Percentiles rank a stretch among this genome's conserved stretches.
phyloP scores from a whole-genome alignment of 2,113 vertebrate species.

The Hemibagrus wyckioides region DNA sequence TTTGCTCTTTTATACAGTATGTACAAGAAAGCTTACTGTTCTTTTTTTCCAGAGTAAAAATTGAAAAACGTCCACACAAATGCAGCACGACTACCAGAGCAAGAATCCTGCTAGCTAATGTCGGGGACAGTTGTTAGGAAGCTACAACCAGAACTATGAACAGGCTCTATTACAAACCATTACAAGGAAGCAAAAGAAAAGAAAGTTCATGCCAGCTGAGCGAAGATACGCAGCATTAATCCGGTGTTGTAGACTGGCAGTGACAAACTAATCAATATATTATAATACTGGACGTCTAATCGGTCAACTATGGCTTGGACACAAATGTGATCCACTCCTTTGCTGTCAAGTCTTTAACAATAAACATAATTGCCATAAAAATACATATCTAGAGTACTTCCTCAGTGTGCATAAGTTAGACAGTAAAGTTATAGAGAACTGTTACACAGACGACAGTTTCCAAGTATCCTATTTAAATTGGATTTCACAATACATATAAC shows the following conservation, averaged over 20 bases:
- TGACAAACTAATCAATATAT: conserved; percentile 15
- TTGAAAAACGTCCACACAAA: conserved; percentile 22
- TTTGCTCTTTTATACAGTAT: conserved; percentile 57
- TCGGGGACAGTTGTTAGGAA: not conserved
- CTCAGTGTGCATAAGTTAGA: conserved; percentile 45
- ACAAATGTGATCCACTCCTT: not conserved
- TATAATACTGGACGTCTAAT: not conserved
- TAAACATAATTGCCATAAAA: not conserved
- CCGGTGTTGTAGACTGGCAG: conserved; percentile 44
- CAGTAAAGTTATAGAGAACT: conserved; percentile 61
- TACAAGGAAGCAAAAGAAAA: not conserved
- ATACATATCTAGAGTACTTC: conserved; percentile 21
- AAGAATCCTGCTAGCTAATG: not conserved
- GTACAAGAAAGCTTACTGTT: conserved; percentile 61
- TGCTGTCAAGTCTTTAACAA: not conserved
- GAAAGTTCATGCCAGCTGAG: not conserved
- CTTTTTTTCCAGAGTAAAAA: conserved; percentile 67
- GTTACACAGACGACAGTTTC: conserved; percentile 67
- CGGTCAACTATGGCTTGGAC: conserved; percentile 9
- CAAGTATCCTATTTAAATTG: conserved; percentile 63
- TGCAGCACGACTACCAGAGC: conserved; percentile 3
- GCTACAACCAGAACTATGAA: not conserved
- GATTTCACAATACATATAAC: conserved; percentile 75
- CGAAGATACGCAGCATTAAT: conserved; percentile 57
- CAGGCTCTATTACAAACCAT: not conserved